Evolutionary conservation across 92 coral and sea anemone genomes (phyloP), one percentile per base, ranked within the genome.

Genomic region (Pocillopora meandrina): DNA sequence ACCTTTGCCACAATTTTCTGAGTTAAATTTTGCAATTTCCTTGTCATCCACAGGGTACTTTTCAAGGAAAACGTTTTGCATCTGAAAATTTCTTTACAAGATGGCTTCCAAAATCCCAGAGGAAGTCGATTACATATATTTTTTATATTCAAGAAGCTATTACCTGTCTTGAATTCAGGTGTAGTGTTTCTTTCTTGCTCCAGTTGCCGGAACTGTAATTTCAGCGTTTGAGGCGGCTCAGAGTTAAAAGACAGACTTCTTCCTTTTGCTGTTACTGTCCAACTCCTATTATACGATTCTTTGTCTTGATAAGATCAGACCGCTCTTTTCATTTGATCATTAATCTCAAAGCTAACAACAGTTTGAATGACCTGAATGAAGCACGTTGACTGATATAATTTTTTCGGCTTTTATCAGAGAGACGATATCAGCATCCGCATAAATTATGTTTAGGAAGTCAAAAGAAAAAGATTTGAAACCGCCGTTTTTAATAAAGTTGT

Each of bases 371-470:
- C 60, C 35, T 69, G 23, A 80, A 80, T 56, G 59, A 69, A 69
- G 56, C 16, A 13, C 65, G 56, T 12, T 19, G 77, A 49, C 20
- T 77, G 18, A 62, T 61, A 36, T 63, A 7, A 67, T 55, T 65
- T 23, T 10, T 47, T 8, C 17, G 31, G 1, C 52, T 42, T 42
- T 42, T 42, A 42, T 42, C 52, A 42, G 52, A 42, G 52, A 42
- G 5, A 35, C 58, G 52, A 15, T 15, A 68, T 58, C 26, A 70
- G 71, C 23, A 81, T 71, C 77, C 85, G 78, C 70, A 33, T 35
- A 70, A 70, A 7, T 35, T 34, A 14, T 59, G n/a, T 35, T 9
- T 36, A 20, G 17, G 15, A 49, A 20, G n/a, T 36, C 56, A n/a
- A 33, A 69, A 34, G 20, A 71, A 71, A 71, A 60, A 21, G 16